phyloP scores from a whole-genome alignment of 1,140 invertebrate species.

The Formica exsecta region DNA sequence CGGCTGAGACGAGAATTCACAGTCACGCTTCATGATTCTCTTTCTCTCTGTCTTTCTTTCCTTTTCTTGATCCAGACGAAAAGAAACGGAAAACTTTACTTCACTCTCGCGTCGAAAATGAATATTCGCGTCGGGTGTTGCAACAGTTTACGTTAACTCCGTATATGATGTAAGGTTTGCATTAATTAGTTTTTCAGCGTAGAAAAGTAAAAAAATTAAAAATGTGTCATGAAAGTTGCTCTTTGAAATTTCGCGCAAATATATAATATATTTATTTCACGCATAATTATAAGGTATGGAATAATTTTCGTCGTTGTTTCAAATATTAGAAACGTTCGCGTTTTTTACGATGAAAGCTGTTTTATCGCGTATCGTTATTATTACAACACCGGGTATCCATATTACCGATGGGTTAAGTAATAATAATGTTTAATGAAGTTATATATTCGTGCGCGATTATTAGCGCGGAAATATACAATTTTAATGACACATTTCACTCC shows the following conservation, averaged over 20 bases:
- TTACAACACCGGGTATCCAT: background rate
- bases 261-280: background rate
- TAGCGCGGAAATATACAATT: slow-evolving; percentile 34
- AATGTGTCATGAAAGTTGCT: background rate
- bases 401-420: background rate
- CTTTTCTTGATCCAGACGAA: slow-evolving; percentile 39
- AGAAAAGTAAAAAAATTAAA: background rate
- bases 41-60: background rate
- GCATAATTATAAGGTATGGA: background rate
- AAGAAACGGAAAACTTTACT: slow-evolving; percentile 73
- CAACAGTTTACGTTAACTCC: slow-evolving; percentile 41
- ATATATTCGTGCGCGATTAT: slow-evolving; percentile 6
- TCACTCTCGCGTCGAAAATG: slow-evolving; percentile 68
- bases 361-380: too few relatives aligned
- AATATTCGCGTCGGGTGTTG: slow-evolving; percentile 39
- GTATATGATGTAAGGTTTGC: slow-evolving; percentile 8
- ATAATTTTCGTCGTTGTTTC: background rate
- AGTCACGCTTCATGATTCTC: slow-evolving; percentile 72
- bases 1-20: slow-evolving; percentile 68
- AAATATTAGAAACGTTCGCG: background rate
- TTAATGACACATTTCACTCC: slow-evolving; percentile 30
- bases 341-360: background rate
- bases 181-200: slow-evolving; percentile 43
- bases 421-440: slow-evolving; percentile 18
- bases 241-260: background rate